Conservation (phyloP, 1,140 invertebrate genomes). For the Stenopsyche tienmushanensis region DNA sequence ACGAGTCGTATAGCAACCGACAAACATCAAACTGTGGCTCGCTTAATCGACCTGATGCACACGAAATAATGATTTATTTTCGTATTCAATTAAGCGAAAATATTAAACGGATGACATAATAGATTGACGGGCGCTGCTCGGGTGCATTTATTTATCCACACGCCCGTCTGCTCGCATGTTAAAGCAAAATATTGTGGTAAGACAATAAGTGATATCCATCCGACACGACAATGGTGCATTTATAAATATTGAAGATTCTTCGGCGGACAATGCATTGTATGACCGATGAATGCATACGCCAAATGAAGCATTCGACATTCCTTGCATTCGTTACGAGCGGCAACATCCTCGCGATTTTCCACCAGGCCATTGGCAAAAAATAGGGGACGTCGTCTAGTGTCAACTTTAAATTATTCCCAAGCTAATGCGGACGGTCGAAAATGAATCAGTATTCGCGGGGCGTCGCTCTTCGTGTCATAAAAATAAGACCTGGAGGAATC, state of each 20-base stretch:
- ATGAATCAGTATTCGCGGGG: too few species aligned
- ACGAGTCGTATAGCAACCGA: not conserved
- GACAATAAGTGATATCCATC: conserved; percentile 3
- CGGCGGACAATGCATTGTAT: conserved; percentile 1
- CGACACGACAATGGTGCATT: conserved; percentile 7
- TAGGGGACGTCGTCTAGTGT: too few species aligned
- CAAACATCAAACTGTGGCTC: not conserved
- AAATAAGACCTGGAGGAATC: too few species aligned
- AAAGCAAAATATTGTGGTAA: conserved; percentile 2
- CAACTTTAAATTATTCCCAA: too few species aligned
- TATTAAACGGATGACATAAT: not conserved
- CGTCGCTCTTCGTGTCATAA: too few species aligned
- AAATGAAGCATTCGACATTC: not conserved
- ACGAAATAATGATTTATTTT: too few species aligned
- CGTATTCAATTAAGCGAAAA: too few species aligned
- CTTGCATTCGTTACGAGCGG: not conserved
- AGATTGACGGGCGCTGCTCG: not conserved
- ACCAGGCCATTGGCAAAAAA: too few species aligned
- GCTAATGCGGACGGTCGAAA: too few species aligned
- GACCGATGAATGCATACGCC: not conserved
- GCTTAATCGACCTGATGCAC: too few species aligned
- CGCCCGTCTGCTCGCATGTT: not conserved
- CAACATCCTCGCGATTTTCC: too few species aligned
- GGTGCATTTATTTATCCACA: not conserved
- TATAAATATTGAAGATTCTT: conserved; percentile 5